Base-by-base conservation (phyloP, 2,113 vertebrate species). In the Heterochromis multidens region DNA sequence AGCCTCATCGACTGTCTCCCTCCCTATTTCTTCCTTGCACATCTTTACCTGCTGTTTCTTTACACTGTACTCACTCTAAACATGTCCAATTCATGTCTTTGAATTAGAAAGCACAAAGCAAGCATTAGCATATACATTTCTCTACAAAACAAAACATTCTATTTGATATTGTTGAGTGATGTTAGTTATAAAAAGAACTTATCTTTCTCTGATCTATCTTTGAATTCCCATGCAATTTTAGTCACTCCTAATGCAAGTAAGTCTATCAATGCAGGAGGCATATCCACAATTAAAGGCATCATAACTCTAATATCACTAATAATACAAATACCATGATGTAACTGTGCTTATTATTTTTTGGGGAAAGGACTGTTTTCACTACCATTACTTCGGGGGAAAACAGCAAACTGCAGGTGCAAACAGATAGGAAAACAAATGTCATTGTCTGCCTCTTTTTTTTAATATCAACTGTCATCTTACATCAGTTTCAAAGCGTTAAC, bases 381-480 rank as follows among this genome's bases (percentile, higher is more conserved):
- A 31, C 27, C 17, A 49, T 17, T 19, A 16, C 46, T 16, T 17
- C 17, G 46, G 16, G 46, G 16, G 8, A 16, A 17, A 49, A 49
- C 5, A 17, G 16, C 5, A 49, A 49, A 49, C 5, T 49, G 46
- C 16, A 49, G 14, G 5, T 31, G 67, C 12, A 31, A 52, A 74
- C 27, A 8, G 67, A 31, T 29, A 21, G 0, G 46, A 25, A 29
- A 29, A 56, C 8, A 54, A 54, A 54, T 54, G 19, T 0, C 3
- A 52, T 29, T 21, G 17, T 21, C 10, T 52, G 65, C 25, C 23
- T 70, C 23, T 12, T 54, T 74, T 77, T 74, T 78, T 80, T 70
- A 63, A 87, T 85, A 80, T 82, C 46, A 87, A 21, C 74, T 63
- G 84, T 67, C 90, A 82, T 59, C 16, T 60, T 23, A 16, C 67